phyloP scores from a whole-genome alignment of 1,140 invertebrate species.

The Hyposmocoma kahamanoa region DNA sequence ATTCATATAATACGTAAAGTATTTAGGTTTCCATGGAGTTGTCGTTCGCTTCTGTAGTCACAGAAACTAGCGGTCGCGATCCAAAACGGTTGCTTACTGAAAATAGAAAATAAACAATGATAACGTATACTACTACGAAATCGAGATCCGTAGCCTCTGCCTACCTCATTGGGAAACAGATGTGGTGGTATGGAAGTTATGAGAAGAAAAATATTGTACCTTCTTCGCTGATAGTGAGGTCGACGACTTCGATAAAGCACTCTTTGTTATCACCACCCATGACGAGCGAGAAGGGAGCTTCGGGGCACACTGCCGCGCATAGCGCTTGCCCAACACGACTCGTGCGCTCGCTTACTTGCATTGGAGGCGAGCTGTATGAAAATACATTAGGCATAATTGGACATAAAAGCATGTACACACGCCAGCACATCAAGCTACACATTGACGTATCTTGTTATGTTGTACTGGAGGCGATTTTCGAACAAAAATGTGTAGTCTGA shows the following conservation, averaged over 20 bases:
- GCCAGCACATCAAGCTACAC: too few relatives aligned
- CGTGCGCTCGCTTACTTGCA: constrained; percentile 74
- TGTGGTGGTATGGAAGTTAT: too few relatives aligned
- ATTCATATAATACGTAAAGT: not conserved
- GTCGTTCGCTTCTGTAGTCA: constrained; percentile 15
- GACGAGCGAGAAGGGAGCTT: constrained; percentile 86
- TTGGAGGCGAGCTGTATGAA: constrained; percentile 15
- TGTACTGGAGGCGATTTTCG: too few relatives aligned
- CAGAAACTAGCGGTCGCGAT: constrained; percentile 27
- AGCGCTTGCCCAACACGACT: constrained; percentile 82
- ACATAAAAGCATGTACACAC: too few relatives aligned
- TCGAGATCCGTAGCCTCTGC: not conserved
- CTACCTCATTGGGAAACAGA: too few relatives aligned
- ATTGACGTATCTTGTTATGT: too few relatives aligned
- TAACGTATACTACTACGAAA: too few relatives aligned
- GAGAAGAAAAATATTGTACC: too few relatives aligned
- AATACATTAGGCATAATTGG: constrained; percentile 9
- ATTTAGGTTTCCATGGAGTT: constrained; percentile 46
- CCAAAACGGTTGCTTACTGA: constrained; percentile 54
- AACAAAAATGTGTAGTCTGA: too few relatives aligned
- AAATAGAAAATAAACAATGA: constrained; percentile 31
- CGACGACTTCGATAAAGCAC: constrained; percentile 84
- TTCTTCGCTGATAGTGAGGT: constrained; percentile 80
- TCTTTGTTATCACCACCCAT: constrained; percentile 89
- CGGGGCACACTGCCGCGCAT: constrained; percentile 84